Conservation (phyloP, 53 echinoderm and acorn worm genomes). For the Holothuria scabra region DNA sequence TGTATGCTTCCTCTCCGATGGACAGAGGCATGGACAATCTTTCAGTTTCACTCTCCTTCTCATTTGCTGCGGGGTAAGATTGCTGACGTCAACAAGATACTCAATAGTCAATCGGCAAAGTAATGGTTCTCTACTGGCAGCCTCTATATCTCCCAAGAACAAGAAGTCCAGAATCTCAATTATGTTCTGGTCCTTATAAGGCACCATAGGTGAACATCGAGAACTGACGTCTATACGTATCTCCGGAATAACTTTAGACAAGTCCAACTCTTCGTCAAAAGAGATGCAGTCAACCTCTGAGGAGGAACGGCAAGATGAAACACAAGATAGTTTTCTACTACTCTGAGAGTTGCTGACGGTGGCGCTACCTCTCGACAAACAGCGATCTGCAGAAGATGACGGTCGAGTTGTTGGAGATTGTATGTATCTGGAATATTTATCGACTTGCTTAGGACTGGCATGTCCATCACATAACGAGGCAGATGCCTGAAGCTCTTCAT, state of each 20-base stretch:
- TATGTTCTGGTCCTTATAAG: conserved; percentile 84
- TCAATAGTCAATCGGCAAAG: conserved; percentile 84
- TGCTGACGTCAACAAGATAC: conserved; percentile 84
- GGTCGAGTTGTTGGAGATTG: conserved; percentile 39
- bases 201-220: conserved; percentile 33
- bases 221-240: conserved; percentile 79
- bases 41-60: conserved; percentile 77
- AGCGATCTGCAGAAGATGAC: conserved; percentile 39
- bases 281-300: conserved; percentile 82
- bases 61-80: conserved; percentile 78
- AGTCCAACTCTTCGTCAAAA: conserved; percentile 90
- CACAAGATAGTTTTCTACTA: conserved; percentile 72
- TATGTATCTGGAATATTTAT: conserved; percentile 58
- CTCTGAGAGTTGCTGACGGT: conserved; percentile 2
- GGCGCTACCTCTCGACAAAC: conserved; percentile 41
- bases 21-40: conserved; percentile 91
- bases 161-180: conserved; percentile 82
- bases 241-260: conserved; percentile 86
- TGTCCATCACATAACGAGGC: conserved; percentile 55
- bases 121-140: conserved; percentile 84
- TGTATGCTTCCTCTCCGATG: conserved; percentile 85
- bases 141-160: conserved; percentile 85
- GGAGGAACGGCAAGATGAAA: conserved; percentile 81
- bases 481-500: conserved; percentile 50
- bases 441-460: conserved; percentile 55